Conservation (phyloP, 2,797 vertebrate species). For the Catharus ustulatus region DNA sequence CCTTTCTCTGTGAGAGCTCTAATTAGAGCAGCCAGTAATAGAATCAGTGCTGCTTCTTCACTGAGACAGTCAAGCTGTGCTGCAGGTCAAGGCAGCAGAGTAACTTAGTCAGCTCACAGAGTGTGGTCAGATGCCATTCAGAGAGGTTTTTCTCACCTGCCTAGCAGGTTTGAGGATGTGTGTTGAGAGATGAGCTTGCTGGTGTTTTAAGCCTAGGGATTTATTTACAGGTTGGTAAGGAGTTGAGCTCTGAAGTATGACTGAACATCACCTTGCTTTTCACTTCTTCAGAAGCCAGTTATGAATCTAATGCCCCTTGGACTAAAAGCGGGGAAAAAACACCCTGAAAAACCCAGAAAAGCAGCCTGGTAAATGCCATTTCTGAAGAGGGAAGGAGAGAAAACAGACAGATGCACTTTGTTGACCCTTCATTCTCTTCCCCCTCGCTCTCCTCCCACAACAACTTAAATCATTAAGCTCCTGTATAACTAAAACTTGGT, state of each 20-base stretch:
- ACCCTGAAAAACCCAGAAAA: not conserved
- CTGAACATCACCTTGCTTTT: not conserved
- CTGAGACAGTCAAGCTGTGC: not conserved
- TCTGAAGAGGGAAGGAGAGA: conserved; percentile 1
- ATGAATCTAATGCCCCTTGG: not conserved
- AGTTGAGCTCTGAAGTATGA: not conserved
- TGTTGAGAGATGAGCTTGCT: not conserved
- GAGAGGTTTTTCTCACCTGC: not conserved
- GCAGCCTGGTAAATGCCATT: not conserved
- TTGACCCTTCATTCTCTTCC: conserved; percentile 64
- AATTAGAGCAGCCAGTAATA: not conserved
- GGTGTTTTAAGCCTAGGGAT: not conserved
- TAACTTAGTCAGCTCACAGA: not conserved
- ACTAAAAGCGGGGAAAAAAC: not conserved
- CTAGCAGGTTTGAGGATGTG: not conserved
- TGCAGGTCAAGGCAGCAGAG: not conserved
- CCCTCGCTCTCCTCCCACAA: conserved; percentile 73
- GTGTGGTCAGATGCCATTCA: not conserved
- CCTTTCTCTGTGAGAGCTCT: too few relatives aligned
- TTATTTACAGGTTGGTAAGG: not conserved
- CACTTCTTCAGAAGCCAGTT: not conserved
- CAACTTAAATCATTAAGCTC: conserved; percentile 76
- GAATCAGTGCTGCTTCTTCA: not conserved
- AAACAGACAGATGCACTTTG: conserved; percentile 57
- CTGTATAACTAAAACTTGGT: conserved; percentile 78